Conservation (phyloP, 2,888 invertebrate genomes). For the Eristalinus sepulchralis region DNA sequence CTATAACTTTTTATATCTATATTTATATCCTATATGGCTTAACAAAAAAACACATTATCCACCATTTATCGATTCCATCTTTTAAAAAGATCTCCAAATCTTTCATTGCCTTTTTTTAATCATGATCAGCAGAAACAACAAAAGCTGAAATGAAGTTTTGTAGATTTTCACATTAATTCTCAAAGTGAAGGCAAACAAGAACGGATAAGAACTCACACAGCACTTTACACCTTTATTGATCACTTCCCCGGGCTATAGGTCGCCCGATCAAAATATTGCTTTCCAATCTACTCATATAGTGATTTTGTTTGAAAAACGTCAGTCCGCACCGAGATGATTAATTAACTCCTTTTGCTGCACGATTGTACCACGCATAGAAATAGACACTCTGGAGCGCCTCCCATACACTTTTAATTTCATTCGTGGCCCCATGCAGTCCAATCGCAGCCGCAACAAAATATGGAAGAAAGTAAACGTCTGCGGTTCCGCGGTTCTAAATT, state of each 20-base stretch:
- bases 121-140: constrained; percentile 27
- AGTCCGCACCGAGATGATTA: constrained; percentile 46
- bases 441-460: constrained; percentile 12
- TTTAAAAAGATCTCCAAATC: background rate
- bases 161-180: constrained; percentile 12
- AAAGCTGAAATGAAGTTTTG: too few species aligned
- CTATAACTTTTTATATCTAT: background rate
- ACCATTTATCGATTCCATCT: background rate
- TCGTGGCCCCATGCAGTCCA: constrained; percentile 45
- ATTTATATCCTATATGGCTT: background rate
- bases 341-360: constrained; percentile 49
- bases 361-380: constrained; percentile 29
- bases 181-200: constrained; percentile 34
- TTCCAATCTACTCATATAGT: constrained; percentile 34
- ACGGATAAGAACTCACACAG: constrained; percentile 21
- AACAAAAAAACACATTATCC: background rate
- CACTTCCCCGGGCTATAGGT: constrained; percentile 49
- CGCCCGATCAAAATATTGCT: constrained; percentile 43
- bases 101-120: constrained; percentile 17
- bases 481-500: constrained; percentile 49
- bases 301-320: constrained; percentile 22
- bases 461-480: constrained; percentile 63
- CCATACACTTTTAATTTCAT: constrained; percentile 65
- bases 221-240: constrained; percentile 44
- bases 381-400: background rate